Conservation (phyloP, 2,888 invertebrate genomes). For the Acanthosepion lycidas region DNA sequence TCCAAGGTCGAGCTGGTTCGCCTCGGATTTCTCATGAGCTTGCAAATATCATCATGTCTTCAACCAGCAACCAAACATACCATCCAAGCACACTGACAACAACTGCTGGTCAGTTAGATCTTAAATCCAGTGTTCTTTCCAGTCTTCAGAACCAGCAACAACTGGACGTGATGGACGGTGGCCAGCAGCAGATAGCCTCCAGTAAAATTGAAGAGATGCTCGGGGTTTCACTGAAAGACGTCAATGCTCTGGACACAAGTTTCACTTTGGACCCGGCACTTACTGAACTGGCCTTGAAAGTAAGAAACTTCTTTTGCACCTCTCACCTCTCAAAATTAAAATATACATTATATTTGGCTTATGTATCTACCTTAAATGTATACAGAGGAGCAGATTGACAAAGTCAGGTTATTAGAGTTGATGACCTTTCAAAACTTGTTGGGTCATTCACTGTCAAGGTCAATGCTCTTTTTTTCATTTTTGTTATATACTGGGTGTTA, state of each 20-base stretch:
- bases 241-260: constrained; percentile 53
- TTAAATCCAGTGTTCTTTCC: background rate
- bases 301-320: constrained; percentile 48
- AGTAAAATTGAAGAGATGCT: constrained; percentile 48
- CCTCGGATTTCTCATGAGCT: background rate
- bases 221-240: constrained; percentile 47
- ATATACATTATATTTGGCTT: too few species aligned
- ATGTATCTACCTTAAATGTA: too few species aligned
- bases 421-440: too few species aligned
- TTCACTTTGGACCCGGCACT: constrained; percentile 62
- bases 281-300: constrained; percentile 65
- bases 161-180: constrained; percentile 49
- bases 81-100: background rate
- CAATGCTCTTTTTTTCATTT: too few species aligned
- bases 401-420: too few species aligned
- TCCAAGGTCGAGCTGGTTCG: constrained; percentile 67
- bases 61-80: background rate
- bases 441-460: too few species aligned
- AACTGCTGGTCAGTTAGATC: background rate
- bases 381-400: too few species aligned
- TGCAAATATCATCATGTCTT: background rate
- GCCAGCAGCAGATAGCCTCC: background rate
- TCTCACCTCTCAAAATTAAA: too few species aligned
- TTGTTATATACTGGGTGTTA: too few species aligned
- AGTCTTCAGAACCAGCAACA: constrained; percentile 46